A percentile compares a stretch with the other conserved stretches of the same genome.
Evolutionary conservation across 2,888 invertebrate genomes (phyloP).

Genomic region (Drosophila birchii): DNA sequence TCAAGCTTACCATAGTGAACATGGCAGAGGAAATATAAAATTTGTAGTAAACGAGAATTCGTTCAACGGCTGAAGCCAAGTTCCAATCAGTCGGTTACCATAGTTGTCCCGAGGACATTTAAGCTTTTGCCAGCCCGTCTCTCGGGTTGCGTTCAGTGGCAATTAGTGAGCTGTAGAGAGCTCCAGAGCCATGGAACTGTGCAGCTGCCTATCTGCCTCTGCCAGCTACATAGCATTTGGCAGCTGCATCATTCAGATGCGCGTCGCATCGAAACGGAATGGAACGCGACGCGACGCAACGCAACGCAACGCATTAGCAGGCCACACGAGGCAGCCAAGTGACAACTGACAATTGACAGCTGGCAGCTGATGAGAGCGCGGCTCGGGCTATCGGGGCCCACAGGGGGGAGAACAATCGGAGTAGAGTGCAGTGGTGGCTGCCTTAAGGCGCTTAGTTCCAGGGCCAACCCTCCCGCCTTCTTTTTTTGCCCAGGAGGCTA

Average conservation of each 20-base stretch:
- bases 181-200: not conserved
- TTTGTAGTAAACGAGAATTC: not conserved
- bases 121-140: not conserved
- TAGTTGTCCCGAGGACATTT: conserved; percentile 5
- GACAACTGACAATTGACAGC: conserved; percentile 64
- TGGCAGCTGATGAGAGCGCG: conserved; percentile 52
- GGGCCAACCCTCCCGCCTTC: not conserved
- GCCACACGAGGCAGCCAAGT: conserved; percentile 59
- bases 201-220: conserved; percentile 27
- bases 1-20: not conserved
- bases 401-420: not conserved
- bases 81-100: conserved; percentile 1
- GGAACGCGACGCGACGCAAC: conserved; percentile 48
- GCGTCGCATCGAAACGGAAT: conserved; percentile 41
- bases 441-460: conserved; percentile 67
- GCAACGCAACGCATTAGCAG: conserved; percentile 55
- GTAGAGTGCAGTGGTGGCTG: conserved; percentile 6
- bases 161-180: conserved; percentile 21
- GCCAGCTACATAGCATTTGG: conserved; percentile 35
- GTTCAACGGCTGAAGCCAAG: not conserved
- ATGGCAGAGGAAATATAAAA: not conserved
- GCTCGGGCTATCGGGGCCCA: not conserved
- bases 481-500: too few relatives aligned
- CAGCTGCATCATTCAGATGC: conserved; percentile 64
- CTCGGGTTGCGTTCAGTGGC: conserved; percentile 6